Percentiles rank a stretch among this genome's conserved stretches.
Evolutionary conservation across 2,113 vertebrate genomes (phyloP).

Genomic region (Psittacara wagleri): DNA sequence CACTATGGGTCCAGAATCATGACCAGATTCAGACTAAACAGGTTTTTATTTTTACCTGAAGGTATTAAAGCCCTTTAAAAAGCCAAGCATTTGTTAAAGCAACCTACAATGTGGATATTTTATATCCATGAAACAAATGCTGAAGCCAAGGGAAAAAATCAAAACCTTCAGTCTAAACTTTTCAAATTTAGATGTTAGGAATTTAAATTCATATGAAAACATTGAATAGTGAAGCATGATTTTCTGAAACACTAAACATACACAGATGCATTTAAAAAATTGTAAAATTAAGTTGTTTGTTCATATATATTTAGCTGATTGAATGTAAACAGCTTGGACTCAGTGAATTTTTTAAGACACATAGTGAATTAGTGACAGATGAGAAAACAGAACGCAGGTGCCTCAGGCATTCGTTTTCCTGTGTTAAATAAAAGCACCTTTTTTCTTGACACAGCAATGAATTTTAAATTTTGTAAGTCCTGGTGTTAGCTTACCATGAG

Average conservation of each 20-base stretch:
- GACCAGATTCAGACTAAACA: background rate
- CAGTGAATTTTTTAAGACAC: background rate
- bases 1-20: background rate
- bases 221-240: background rate
- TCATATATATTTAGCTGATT: background rate
- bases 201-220: background rate
- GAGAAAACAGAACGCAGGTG: background rate
- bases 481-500: background rate
- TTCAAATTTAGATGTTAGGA: background rate
- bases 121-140: background rate
- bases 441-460: background rate
- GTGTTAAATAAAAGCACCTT: constrained; percentile 8
- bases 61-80: background rate
- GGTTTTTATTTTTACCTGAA: background rate
- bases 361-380: background rate
- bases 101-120: background rate
- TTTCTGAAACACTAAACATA: background rate
- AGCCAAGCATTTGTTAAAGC: background rate
- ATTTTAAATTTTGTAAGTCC: background rate
- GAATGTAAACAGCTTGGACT: background rate
- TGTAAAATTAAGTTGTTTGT: background rate
- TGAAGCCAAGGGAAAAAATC: background rate
- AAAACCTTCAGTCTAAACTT: background rate
- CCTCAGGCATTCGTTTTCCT: background rate
- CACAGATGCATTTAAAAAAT: background rate